Evolutionary conservation across 2,113 vertebrate genomes (phyloP).

Genomic region (Lipophrys pholis): DNA sequence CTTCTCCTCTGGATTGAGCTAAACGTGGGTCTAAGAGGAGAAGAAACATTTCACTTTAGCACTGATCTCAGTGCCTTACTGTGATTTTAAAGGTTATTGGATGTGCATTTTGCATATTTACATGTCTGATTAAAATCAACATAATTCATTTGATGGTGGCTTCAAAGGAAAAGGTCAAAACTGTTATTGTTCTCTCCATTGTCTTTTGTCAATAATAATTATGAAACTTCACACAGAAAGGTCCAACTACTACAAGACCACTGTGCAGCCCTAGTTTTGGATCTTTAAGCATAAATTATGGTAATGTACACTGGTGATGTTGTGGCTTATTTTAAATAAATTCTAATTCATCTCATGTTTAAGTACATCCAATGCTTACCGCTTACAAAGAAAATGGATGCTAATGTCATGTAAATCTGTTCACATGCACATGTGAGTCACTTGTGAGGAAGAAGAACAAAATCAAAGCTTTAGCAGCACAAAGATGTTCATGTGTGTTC

Average conservation of each 20-base stretch:
- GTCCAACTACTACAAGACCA: no score
- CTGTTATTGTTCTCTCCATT: background rate
- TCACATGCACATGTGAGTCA: background rate
- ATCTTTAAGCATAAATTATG: background rate
- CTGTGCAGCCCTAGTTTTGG: background rate
- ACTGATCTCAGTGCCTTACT: background rate
- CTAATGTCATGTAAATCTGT: background rate
- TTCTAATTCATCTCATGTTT: background rate
- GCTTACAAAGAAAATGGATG: background rate
- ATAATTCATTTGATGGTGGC: background rate
- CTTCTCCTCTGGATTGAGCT: background rate
- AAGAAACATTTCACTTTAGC: background rate
- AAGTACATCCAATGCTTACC: background rate
- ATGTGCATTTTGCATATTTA: background rate
- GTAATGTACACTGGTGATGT: background rate
- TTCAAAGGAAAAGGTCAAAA: slow-evolving; percentile 6
- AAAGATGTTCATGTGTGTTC: slow-evolving; percentile 8
- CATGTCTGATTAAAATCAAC: background rate
- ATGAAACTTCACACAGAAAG: background rate
- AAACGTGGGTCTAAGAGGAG: background rate
- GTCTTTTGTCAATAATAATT: background rate
- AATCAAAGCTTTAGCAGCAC: no score
- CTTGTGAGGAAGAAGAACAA: no score
- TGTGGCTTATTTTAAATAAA: background rate
- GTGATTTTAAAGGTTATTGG: slow-evolving; percentile 4